Conservation (phyloP, 2,797 vertebrate species). For the Sardinella longiceps region DNA sequence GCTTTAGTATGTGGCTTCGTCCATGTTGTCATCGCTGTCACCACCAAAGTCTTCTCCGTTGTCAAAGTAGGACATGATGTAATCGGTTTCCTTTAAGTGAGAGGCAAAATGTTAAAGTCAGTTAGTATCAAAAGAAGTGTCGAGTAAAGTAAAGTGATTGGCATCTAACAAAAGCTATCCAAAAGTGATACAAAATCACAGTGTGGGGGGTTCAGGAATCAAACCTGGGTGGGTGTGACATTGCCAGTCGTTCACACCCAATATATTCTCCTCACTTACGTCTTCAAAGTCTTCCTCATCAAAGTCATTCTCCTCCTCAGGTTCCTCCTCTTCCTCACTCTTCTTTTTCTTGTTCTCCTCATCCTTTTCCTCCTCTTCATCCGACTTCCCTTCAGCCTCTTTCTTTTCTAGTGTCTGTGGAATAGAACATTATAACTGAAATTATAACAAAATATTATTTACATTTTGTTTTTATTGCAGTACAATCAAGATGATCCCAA, state of each 20-base stretch:
- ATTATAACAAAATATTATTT: neutral
- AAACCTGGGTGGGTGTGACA: too few relatives aligned
- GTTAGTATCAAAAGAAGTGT: too few relatives aligned
- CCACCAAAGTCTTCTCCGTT: slow-evolving; percentile 86
- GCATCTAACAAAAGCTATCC: too few relatives aligned
- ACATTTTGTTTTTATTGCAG: neutral
- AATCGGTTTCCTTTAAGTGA: slow-evolving; percentile 56
- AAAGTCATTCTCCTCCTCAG: slow-evolving; percentile 72
- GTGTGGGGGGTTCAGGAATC: too few relatives aligned
- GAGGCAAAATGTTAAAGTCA: neutral
- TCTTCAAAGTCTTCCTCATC: slow-evolving; percentile 82
- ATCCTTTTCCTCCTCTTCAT: slow-evolving; percentile 77
- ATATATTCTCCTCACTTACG: slow-evolving; percentile 66
- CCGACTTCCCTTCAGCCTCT: slow-evolving; percentile 72
- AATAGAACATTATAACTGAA: neutral
- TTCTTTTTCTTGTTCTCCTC: slow-evolving; percentile 68
- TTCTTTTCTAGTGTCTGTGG: slow-evolving; percentile 73
- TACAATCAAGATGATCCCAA: neutral
- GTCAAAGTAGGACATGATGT: slow-evolving; percentile 89
- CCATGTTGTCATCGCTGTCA: slow-evolving; percentile 89
- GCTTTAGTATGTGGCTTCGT: slow-evolving; percentile 87
- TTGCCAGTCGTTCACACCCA: too few relatives aligned
- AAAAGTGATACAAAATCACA: too few relatives aligned
- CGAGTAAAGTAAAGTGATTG: too few relatives aligned
- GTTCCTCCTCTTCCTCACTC: slow-evolving; percentile 73